phyloP scores from a whole-genome alignment of 1,140 invertebrate genomes.

The Drosophila bocqueti region DNA sequence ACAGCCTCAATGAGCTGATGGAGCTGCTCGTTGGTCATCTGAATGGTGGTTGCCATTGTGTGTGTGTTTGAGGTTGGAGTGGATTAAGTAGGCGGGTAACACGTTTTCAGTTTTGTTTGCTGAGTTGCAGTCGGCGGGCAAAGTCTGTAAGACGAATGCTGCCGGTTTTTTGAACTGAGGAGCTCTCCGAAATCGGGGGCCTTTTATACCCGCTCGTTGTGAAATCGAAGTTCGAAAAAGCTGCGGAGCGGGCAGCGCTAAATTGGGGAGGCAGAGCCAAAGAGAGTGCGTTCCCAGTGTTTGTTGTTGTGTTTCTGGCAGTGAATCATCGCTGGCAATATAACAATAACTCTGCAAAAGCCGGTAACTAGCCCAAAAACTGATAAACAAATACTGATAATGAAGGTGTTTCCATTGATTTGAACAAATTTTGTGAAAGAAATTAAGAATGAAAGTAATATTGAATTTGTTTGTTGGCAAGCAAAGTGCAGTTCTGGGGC shows the following conservation, averaged over 20 bases:
- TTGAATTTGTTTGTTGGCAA: neutral
- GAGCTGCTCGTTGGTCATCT: conserved; percentile 76
- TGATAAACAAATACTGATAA: conserved; percentile 16
- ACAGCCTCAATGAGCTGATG: conserved; percentile 67
- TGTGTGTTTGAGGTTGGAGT: conserved; percentile 19
- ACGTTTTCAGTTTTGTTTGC: conserved; percentile 20
- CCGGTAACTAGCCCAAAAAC: conserved; percentile 12
- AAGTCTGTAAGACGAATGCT: conserved; percentile 69
- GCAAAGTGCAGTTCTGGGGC: neutral
- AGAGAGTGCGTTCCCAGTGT: conserved; percentile 3
- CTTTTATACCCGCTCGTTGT: conserved; percentile 65
- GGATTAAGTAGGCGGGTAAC: conserved; percentile 9
- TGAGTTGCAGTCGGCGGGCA: conserved; percentile 45
- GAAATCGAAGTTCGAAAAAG: conserved; percentile 71
- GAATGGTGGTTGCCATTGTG: conserved; percentile 45
- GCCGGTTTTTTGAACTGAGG: conserved; percentile 57
- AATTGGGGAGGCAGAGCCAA: neutral
- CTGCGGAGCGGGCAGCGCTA: neutral
- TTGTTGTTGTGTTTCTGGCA: neutral
- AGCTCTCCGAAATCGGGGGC: neutral
- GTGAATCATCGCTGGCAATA: conserved; percentile 23
- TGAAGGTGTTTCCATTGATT: conserved; percentile 11
- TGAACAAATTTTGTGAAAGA: neutral
- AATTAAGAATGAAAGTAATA: no score
- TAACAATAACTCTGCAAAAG: conserved; percentile 3